Conservation (phyloP, 2,797 vertebrate species). For the Acanthurus tractus region DNA sequence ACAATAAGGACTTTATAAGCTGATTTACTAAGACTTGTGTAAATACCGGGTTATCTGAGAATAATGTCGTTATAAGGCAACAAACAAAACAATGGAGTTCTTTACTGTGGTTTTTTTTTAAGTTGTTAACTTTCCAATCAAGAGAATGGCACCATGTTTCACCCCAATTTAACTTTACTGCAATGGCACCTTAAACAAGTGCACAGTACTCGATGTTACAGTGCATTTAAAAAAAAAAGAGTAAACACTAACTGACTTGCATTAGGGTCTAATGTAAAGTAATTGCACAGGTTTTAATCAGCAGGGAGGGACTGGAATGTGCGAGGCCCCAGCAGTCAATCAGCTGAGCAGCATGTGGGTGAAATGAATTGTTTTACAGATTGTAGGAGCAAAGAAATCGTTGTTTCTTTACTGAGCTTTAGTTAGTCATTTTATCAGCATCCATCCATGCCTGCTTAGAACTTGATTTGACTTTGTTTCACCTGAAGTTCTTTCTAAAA, state of each 20-base stretch:
- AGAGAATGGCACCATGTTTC: slow-evolving; percentile 22
- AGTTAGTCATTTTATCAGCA: too few species aligned
- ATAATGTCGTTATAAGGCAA: slow-evolving; percentile 27
- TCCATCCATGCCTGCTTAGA: too few species aligned
- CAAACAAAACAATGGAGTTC: slow-evolving; percentile 17
- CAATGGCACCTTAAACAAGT: neutral
- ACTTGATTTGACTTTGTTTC: too few species aligned
- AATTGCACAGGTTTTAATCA: slow-evolving; percentile 8
- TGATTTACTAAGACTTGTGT: slow-evolving; percentile 9
- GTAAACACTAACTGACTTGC: neutral
- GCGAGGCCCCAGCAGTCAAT: neutral
- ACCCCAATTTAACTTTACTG: slow-evolving; percentile 33
- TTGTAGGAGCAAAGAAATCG: neutral
- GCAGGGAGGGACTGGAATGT: slow-evolving; percentile 5
- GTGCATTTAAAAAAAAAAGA: neutral
- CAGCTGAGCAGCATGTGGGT: neutral
- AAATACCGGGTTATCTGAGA: slow-evolving; percentile 13
- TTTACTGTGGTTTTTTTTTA: neutral
- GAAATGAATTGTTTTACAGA: neutral
- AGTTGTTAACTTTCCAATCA: slow-evolving; percentile 37
- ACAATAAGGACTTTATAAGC: neutral
- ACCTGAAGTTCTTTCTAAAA: too few species aligned
- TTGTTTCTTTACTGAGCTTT: too few species aligned
- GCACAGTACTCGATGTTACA: neutral
- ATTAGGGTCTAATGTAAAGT: neutral